These are phyloP conservation scores for Saccostrea glomerata DNA, from an alignment of 1,140 invertebrate genomes.

Conservation along the genomic window DNA sequence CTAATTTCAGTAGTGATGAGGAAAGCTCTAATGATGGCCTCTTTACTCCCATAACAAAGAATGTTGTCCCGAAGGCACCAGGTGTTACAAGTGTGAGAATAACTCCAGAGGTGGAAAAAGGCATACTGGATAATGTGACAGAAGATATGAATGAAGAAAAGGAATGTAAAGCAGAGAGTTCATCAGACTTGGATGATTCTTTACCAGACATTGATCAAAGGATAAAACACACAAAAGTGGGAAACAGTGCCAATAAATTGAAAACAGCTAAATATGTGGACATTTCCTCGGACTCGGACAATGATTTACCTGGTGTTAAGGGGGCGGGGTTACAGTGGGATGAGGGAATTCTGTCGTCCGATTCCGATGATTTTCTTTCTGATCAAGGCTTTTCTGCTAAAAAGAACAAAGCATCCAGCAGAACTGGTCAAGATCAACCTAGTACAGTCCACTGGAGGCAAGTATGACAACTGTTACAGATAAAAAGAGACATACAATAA, in stretches of 20 bases:
- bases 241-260: not conserved
- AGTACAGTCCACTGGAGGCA: not conserved
- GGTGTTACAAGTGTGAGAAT: not conserved
- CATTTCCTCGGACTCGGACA: not conserved
- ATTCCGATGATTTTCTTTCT: constrained; percentile 1
- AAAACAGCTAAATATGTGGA: not conserved
- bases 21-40: not conserved
- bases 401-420: not conserved
- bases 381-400: not conserved
- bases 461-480: not conserved
- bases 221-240: not conserved
- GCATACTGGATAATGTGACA: not conserved
- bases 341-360: constrained; percentile 3
- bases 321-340: not conserved
- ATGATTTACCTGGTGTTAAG: not conserved
- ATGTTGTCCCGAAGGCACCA: not conserved
- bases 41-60: not conserved
- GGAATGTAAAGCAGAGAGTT: not conserved
- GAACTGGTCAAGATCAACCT: not conserved
- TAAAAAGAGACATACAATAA: not conserved
- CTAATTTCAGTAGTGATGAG: not conserved
- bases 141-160: not conserved
- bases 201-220: not conserved
- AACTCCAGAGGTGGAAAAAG: not conserved
- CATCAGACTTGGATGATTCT: not conserved